Evolutionary conservation across 2,888 invertebrate genomes (phyloP).

Genomic region (Agrotis exclamationis): DNA sequence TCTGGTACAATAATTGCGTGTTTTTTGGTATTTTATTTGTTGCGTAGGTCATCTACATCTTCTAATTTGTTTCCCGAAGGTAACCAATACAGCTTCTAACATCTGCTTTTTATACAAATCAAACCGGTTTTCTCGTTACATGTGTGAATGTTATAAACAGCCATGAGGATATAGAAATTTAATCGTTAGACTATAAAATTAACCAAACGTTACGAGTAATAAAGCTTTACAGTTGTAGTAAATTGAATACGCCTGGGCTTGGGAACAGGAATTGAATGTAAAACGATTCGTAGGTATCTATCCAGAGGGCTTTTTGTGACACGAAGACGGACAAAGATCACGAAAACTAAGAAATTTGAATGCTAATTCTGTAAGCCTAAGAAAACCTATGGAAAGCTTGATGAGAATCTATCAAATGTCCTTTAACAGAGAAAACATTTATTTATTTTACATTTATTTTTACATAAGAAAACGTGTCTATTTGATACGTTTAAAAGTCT

Average conservation of each 20-base stretch:
- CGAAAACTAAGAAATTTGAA: not conserved
- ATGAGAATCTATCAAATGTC: too few species aligned
- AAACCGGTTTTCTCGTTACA: not conserved
- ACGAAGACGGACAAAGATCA: not conserved
- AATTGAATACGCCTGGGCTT: constrained; percentile 26
- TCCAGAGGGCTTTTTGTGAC: not conserved
- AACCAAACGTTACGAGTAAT: constrained; percentile 19
- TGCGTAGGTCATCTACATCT: not conserved
- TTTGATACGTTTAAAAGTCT: not conserved
- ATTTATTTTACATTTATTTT: too few species aligned
- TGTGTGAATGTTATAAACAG: constrained; percentile 9
- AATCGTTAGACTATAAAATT: constrained; percentile 27
- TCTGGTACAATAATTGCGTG: constrained; percentile 12
- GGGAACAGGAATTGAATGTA: not conserved
- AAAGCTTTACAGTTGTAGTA: constrained; percentile 33
- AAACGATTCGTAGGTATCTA: constrained; percentile 1
- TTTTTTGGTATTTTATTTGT: not conserved
- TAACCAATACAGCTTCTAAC: not conserved
- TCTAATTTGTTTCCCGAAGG: too few species aligned
- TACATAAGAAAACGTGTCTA: not conserved
- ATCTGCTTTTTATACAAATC: not conserved
- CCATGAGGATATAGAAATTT: constrained; percentile 23
- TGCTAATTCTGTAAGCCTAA: not conserved
- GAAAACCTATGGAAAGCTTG: too few species aligned
- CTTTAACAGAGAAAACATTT: too few species aligned